These are phyloP conservation scores for Drosophila hawaiiensis DNA, from an alignment of 2,888 invertebrate genomes.

Conservation along the genomic window DNA sequence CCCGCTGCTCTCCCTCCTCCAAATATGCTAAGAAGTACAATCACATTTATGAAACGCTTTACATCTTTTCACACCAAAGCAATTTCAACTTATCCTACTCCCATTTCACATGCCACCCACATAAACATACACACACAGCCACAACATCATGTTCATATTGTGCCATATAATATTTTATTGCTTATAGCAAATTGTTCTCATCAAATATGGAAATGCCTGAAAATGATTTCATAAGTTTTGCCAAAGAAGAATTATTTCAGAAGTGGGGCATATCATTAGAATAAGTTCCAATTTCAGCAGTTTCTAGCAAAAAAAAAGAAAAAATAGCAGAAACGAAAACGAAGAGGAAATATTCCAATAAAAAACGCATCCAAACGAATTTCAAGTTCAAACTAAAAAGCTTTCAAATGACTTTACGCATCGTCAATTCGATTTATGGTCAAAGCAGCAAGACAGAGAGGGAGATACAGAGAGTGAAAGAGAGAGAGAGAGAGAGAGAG, in stretches of 20 bases:
- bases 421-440: constrained; percentile 67
- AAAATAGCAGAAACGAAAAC: neutral
- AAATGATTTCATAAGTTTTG: constrained; percentile 52
- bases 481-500: rapidly evolving
- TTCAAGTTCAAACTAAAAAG: constrained; percentile 72
- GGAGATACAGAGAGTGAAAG: neutral
- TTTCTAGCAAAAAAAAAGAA: neutral
- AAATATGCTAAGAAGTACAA: constrained; percentile 11
- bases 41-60: constrained; percentile 1
- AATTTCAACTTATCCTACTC: constrained; percentile 20
- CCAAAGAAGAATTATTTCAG: constrained; percentile 33
- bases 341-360: constrained; percentile 11
- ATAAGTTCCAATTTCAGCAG: constrained; percentile 21
- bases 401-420: constrained; percentile 66
- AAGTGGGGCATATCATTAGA: constrained; percentile 35
- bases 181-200: constrained; percentile 62
- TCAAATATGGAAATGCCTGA: constrained; percentile 68
- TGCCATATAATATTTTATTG: constrained; percentile 30
- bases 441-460: constrained; percentile 33
- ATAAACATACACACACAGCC: neutral
- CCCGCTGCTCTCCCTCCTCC: neutral
- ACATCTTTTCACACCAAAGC: constrained; percentile 1
- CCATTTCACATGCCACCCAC: constrained; percentile 1
- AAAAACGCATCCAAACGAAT: constrained; percentile 36
- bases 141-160: neutral